phyloP scores from a whole-genome alignment of 2,888 invertebrate genomes.

The Mechanitis messenoides region DNA sequence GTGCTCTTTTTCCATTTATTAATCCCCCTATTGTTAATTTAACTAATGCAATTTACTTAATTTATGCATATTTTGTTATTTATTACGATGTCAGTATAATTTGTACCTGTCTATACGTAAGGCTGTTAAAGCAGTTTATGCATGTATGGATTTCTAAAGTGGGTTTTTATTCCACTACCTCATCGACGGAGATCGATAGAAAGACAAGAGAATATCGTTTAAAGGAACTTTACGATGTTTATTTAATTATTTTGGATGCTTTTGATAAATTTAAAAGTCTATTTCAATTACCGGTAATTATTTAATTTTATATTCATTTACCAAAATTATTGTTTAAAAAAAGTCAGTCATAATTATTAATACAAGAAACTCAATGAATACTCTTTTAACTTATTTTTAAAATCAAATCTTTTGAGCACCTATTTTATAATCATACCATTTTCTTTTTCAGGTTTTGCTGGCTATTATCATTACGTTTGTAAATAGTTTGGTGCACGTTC shows the following conservation, averaged over 20 bases:
- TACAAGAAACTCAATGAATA: too few relatives aligned
- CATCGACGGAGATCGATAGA: background rate
- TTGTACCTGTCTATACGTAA: conserved; percentile 19
- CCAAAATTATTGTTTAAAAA: background rate
- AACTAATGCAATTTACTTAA: background rate
- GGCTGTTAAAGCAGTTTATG: conserved; percentile 11
- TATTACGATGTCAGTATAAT: conserved; percentile 20
- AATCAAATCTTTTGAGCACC: too few relatives aligned
- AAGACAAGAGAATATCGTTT: background rate
- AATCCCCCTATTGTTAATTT: background rate
- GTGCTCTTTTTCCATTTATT: background rate
- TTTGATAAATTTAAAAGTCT: conserved; percentile 17
- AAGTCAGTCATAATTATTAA: too few relatives aligned
- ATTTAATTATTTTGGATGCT: conserved; percentile 15
- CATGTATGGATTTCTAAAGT: conserved; percentile 16
- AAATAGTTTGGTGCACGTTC: conserved; percentile 15
- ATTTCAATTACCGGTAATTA: conserved; percentile 20
- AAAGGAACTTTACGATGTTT: conserved; percentile 9
- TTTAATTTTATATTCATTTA: background rate
- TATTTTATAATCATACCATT: too few relatives aligned
- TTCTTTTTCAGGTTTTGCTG: conserved; percentile 15
- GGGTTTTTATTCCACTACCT: background rate
- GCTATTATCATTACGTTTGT: conserved; percentile 17
- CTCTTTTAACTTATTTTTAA: too few relatives aligned
- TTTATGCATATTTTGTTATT: conserved; percentile 10